These are phyloP conservation scores for Megalonaias nervosa DNA, from an alignment of 1,140 invertebrate genomes.

Conservation along the genomic window DNA sequence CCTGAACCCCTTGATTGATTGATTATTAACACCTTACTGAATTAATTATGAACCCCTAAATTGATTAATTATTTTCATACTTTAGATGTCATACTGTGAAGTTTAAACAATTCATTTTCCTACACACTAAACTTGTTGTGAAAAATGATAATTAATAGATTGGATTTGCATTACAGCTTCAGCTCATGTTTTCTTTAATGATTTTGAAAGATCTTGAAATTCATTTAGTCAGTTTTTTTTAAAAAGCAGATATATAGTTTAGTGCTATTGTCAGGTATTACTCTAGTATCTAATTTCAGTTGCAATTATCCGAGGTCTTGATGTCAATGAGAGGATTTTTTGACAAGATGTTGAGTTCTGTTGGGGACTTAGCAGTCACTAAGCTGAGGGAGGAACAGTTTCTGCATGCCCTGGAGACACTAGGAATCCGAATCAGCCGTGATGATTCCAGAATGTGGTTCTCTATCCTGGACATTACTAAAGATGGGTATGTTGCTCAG, in stretches of 20 bases:
- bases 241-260: neutral
- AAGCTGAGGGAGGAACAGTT: constrained; percentile 81
- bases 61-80: no score
- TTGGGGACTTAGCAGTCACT: constrained; percentile 71
- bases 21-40: no score
- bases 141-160: no score
- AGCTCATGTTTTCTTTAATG: no score
- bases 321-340: constrained; percentile 94
- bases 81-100: no score
- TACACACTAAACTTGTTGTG: no score
- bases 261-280: neutral
- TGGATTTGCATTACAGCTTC: neutral
- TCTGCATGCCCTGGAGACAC: constrained; percentile 82
- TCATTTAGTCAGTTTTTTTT: neutral
- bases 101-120: no score
- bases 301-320: constrained; percentile 98
- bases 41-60: no score
- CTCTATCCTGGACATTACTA: constrained; percentile 61
- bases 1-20: no score
- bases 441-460: constrained; percentile 84
- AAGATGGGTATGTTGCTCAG: constrained; percentile 57
- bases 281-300: constrained; percentile 75
- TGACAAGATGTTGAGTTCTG: constrained; percentile 78
- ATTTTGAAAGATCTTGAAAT: no score
- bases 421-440: constrained; percentile 69